Conservation (phyloP, 2,113 vertebrate species). For the Emberiza fucata region DNA sequence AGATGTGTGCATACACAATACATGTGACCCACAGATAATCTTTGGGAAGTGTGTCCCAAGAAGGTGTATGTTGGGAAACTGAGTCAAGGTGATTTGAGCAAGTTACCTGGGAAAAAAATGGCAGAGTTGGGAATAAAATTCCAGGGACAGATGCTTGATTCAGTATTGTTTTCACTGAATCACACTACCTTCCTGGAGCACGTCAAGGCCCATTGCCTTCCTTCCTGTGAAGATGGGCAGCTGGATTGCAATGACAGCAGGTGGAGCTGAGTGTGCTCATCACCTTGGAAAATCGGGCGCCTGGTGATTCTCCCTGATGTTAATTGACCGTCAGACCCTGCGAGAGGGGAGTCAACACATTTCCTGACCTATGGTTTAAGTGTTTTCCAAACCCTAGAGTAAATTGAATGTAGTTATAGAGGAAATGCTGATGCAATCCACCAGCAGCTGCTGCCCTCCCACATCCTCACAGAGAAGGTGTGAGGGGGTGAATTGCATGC, state of each 20-base stretch:
- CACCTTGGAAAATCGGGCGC: slow-evolving; percentile 7
- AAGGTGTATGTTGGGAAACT: background rate
- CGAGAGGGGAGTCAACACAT: background rate
- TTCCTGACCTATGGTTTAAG: slow-evolving; percentile 12
- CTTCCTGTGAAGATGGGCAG: slow-evolving; percentile 48
- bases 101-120: background rate
- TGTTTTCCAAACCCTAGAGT: background rate
- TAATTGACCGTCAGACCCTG: background rate
- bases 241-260: background rate
- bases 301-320: background rate
- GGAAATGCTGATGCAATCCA: slow-evolving; percentile 17
- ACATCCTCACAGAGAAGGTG: background rate
- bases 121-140: background rate
- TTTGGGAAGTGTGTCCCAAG: background rate
- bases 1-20: background rate
- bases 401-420: background rate
- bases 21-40: background rate
- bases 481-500: background rate
- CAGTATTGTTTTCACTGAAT: background rate
- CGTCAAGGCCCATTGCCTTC: background rate
- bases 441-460: background rate
- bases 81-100: background rate
- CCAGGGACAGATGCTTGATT: background rate
- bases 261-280: background rate
- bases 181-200: background rate